Base-by-base conservation (phyloP, 2,888 invertebrate species). In the Nomada hirtipes region DNA sequence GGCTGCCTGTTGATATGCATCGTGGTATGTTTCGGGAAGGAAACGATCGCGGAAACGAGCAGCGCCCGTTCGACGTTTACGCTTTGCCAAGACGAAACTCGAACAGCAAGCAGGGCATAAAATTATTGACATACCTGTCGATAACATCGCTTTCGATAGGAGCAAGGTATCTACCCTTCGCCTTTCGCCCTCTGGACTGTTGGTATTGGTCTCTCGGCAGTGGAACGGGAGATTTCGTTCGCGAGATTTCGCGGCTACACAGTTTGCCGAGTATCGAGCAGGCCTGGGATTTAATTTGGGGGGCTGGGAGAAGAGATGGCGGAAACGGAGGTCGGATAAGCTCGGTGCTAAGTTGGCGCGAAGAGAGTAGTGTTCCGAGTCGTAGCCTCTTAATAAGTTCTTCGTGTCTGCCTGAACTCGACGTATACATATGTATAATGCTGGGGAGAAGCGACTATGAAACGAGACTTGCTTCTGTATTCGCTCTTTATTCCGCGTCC, bases 51-150 rank as follows among this genome's bases (percentile, higher is more conserved):
- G 67, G 72, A 75, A 70, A 64, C 61, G 78, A 26, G 36, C 53
- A 42, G 20, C 57, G 63, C 10, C 23, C n/a, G 53, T 44, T 69
- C 52, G 55, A 47, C 65, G 50, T 60, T 65, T 50, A 42, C 13
- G 63, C 55, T 70, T 42, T 42, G 50, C 36, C 55, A 71, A 63
- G 61, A 61, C 42, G 50, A 42, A 55, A 52, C 20, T 20, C 36
- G 20, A 29, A 4, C 4, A 59, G 20, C 47, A 52, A 26, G 29
- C 47, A 18, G 23, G 36, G 78, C 79, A 68, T 68, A 76, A 86
- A 86, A 86, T 84, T 84, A 86, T 86, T 75, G 86, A 71, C 84
- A 76, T 79, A 64, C 53, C 84, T 84, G 84, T 86, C 83, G 82
- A 86, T 86, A 76, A 59, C 79, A 59, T 53, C 52, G 59, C 42